Evolutionary conservation across 2,113 vertebrate genomes (phyloP).

Genomic region (Cyprinus carpio): DNA sequence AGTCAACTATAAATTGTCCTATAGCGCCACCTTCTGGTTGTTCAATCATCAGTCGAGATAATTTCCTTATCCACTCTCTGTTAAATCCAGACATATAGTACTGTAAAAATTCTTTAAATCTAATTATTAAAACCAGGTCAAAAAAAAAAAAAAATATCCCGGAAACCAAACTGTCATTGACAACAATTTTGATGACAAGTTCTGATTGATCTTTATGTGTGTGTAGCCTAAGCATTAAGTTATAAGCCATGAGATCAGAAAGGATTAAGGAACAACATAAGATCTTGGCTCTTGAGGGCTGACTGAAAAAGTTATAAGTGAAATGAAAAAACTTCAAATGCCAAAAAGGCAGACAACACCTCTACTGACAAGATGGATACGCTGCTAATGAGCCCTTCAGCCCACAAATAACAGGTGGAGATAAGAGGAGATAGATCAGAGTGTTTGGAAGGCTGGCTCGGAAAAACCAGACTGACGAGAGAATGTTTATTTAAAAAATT

Average conservation of each 20-base stretch:
- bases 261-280: background rate
- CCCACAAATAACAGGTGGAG: background rate
- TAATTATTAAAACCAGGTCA: too few species aligned
- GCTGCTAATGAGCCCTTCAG: constrained; percentile 25
- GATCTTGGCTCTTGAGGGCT: background rate
- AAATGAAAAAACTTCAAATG: background rate
- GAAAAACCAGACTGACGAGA: background rate
- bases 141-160: too few species aligned
- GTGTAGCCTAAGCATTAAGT: background rate
- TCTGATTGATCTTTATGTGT: too few species aligned
- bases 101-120: too few species aligned
- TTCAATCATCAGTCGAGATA: background rate
- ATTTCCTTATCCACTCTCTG: background rate
- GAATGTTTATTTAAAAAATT: background rate
- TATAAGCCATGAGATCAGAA: background rate
- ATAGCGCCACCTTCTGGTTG: constrained; percentile 21
- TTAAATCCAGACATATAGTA: background rate
- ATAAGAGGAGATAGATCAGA: background rate
- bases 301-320: background rate
- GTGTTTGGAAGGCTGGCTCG: background rate
- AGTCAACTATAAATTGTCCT: background rate
- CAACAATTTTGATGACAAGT: too few species aligned
- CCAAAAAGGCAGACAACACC: constrained; percentile 22
- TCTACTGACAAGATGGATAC: constrained; percentile 25
- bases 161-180: too few species aligned